Evolutionary conservation across 37 sponge, comb jelly and placozoan species (phyloP).

Genomic region (Cliona cf. orientalis): DNA sequence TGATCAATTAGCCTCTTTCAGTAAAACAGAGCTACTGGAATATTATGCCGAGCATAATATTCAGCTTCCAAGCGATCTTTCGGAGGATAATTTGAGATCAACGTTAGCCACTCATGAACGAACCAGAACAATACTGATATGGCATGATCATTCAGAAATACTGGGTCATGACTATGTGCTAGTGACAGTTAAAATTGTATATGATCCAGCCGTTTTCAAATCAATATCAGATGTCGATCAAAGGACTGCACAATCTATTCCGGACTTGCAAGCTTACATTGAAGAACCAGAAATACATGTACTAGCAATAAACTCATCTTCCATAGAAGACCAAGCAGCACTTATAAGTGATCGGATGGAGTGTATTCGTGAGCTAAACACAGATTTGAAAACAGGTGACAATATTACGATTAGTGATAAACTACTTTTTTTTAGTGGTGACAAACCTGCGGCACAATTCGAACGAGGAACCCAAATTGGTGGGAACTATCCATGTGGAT

Average conservation of each 20-base stretch:
- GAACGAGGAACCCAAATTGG: conserved; percentile 31
- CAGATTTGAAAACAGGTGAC: background rate
- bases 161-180: conserved; percentile 15
- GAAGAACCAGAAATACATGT: conserved; percentile 36
- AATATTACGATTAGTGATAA: background rate
- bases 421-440: conserved; percentile 16
- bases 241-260: background rate
- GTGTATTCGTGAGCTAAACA: background rate
- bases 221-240: background rate
- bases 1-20: conserved; percentile 7
- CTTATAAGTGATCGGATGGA: conserved; percentile 18
- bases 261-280: background rate
- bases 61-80: conserved; percentile 1
- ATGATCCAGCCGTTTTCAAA: conserved; percentile 26
- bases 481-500: conserved; percentile 26
- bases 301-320: background rate
- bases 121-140: conserved; percentile 7
- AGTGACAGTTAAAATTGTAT: conserved; percentile 10
- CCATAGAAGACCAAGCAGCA: conserved; percentile 18
- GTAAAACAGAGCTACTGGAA: conserved; percentile 4
- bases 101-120: background rate
- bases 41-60: background rate
- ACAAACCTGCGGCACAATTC: conserved; percentile 24
- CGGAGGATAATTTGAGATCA: conserved; percentile 1
- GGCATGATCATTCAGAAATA: conserved; percentile 33